These are phyloP conservation scores for Poecilia velifera DNA, from an alignment of 2,797 vertebrate genomes.

Conservation along the genomic window DNA sequence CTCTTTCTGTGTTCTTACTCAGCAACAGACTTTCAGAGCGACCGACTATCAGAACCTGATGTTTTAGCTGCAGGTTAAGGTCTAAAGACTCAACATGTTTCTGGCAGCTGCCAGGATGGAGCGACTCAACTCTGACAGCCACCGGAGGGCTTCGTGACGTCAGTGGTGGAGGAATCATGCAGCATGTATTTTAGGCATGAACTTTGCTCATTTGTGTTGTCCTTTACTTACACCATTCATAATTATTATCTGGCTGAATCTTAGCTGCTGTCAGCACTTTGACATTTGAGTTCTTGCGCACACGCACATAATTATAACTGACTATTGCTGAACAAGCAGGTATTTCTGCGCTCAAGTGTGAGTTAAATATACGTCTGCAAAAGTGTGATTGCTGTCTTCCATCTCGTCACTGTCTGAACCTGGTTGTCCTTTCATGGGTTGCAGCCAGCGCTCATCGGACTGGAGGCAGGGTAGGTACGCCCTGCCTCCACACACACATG, in stretches of 20 bases:
- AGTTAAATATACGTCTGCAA: background rate
- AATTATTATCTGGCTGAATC: constrained; percentile 1
- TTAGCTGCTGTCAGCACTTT: background rate
- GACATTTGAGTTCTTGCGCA: background rate
- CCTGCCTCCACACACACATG: background rate
- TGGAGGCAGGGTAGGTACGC: background rate
- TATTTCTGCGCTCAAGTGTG: background rate
- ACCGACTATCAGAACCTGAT: constrained; percentile 21
- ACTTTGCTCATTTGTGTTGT: background rate
- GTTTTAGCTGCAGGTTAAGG: constrained; percentile 27
- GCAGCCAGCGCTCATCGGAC: background rate
- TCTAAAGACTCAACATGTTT: background rate
- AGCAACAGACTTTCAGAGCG: constrained; percentile 25
- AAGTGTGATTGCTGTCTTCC: background rate
- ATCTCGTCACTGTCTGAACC: background rate
- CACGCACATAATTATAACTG: background rate
- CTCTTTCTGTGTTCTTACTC: constrained; percentile 44
- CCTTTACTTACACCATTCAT: background rate
- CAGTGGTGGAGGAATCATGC: background rate
- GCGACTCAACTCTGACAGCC: constrained; percentile 9
- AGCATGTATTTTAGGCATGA: background rate
- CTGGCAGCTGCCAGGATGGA: constrained; percentile 5
- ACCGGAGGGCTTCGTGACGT: background rate
- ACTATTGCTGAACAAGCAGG: constrained; percentile 8
- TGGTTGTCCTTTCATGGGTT: background rate